Evolutionary conservation across 2,888 invertebrate species (phyloP).

Genomic region (Leucophenga maculata): DNA sequence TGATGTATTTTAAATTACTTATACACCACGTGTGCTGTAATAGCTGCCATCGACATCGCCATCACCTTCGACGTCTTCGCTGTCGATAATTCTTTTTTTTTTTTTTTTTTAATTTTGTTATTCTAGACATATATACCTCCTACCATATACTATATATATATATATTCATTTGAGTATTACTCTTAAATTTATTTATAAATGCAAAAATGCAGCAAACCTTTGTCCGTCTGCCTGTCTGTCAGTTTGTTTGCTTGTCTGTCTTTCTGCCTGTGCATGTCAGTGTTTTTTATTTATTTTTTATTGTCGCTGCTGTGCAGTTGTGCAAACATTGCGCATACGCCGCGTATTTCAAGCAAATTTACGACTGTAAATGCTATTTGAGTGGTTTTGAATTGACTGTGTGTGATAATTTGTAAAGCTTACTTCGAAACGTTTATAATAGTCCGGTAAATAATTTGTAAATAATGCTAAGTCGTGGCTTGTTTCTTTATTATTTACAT

Average conservation of each 20-base stretch:
- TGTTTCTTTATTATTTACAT: no score
- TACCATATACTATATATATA: not conserved
- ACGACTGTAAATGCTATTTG: not conserved
- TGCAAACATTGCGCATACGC: constrained; percentile 13
- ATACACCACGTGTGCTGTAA: constrained; percentile 45
- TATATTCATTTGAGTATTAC: no score
- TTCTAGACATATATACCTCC: constrained; percentile 34
- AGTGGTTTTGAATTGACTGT: no score
- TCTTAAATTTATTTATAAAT: constrained; percentile 56
- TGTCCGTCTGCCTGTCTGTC: not conserved
- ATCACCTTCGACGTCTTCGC: not conserved
- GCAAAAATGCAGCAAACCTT: constrained; percentile 35
- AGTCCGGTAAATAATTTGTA: no score
- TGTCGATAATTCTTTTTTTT: not conserved
- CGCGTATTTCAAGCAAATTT: not conserved
- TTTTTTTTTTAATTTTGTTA: not conserved
- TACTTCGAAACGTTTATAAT: no score
- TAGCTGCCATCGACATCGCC: not conserved
- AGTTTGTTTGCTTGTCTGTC: constrained; percentile 12
- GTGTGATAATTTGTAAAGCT: no score
- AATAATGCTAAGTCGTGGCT: no score
- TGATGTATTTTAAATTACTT: constrained; percentile 38
- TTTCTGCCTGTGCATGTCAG: constrained; percentile 15
- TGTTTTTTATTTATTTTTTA: constrained; percentile 13
- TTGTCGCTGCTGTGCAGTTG: constrained; percentile 6